phyloP scores from a whole-genome alignment of 2,888 invertebrate species.

The Poecilobothrus nobilitatus region DNA sequence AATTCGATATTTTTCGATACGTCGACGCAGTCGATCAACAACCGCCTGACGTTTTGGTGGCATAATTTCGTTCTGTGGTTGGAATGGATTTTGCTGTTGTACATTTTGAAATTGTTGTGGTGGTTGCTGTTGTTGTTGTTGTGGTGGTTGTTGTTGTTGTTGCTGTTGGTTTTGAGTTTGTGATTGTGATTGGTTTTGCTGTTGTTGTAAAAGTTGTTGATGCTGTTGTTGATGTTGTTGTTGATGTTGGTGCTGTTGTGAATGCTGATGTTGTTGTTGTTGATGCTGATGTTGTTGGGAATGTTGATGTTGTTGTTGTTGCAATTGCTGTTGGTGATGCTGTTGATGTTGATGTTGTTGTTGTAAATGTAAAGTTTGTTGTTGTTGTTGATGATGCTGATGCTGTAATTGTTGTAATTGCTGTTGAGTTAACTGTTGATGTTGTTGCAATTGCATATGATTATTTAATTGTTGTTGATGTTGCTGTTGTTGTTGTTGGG shows the following conservation, averaged over 20 bases:
- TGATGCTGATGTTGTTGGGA: slow-evolving; percentile 35
- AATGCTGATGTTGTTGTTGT: slow-evolving; percentile 30
- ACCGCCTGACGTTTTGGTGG: slow-evolving; percentile 77
- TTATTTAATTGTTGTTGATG: slow-evolving; percentile 40
- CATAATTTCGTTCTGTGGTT: slow-evolving; percentile 49
- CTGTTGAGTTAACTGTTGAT: slow-evolving; percentile 45
- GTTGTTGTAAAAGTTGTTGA: slow-evolving; percentile 31
- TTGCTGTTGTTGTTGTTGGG: slow-evolving; percentile 29
- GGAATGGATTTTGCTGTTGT: slow-evolving; percentile 25
- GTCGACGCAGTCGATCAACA: slow-evolving; percentile 73
- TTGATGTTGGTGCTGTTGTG: slow-evolving; percentile 27
- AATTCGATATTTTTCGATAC: slow-evolving; percentile 79
- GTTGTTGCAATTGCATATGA: slow-evolving; percentile 28
- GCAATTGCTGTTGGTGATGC: slow-evolving; percentile 30
- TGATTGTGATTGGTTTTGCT: slow-evolving; percentile 27
- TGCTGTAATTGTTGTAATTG: slow-evolving; percentile 46
- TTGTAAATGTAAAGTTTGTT: slow-evolving; percentile 26
- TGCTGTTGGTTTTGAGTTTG: slow-evolving; percentile 28
- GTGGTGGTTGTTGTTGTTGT: slow-evolving; percentile 30
- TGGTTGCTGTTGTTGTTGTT: slow-evolving; percentile 24
- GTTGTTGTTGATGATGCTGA: slow-evolving; percentile 29
- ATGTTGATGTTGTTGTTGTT: slow-evolving; percentile 29
- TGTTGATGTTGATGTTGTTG: slow-evolving; percentile 27
- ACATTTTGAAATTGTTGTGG: slow-evolving; percentile 34
- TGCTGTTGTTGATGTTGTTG: slow-evolving; percentile 27